Evolutionary conservation across 2,797 vertebrate species (phyloP), one percentile per base, ranked within the genome.

Genomic region (Sternotherus odoratus): DNA sequence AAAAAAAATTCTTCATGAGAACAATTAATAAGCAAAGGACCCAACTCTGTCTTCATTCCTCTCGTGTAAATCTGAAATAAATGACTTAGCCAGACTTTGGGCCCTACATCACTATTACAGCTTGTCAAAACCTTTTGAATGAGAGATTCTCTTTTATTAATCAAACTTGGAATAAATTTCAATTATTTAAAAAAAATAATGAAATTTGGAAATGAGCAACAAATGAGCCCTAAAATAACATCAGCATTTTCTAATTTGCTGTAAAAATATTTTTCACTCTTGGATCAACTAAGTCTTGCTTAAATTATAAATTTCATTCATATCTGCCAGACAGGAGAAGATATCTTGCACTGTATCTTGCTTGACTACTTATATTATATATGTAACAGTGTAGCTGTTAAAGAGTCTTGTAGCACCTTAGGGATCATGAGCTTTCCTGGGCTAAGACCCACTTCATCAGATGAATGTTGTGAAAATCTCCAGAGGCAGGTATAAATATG

Each of bases 61-160:
- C 24, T 75, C 6, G 4, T 21, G 8, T 12, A 46, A 74, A n/a
- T 66, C 0, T 0, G 85, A 82, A n/a, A 63, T 90, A 69, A 80
- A 48, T 33, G 53, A 54, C 0, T 78, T 92, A 85, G 19, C 36
- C 28, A 57, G 53, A 24, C 63, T 81, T n/a, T 83, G 28, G 88
- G 21, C 21, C 36, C 51, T 69, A 3, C 21, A 19, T 11, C 89
- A 12, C 50, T 80, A 83, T 9, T 33, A 82, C 28, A 23, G 84
- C 80, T 82, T 88, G 50, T n/a, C 77, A 30, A 94, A 92, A 74
- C 54, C 49, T 11, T 48, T 88, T 11, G 2, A 83, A 91, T 80
- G 48, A 93, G 33, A 11, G 0, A 36, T n/a, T 36, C 30, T 0
- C 17, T 74, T 72, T 50, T 3, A 2, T 36, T 12, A 2, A 81